Evolutionary conservation across 2,797 vertebrate species (phyloP), one percentile per base, ranked within the genome.

Genomic region (Alosa sapidissima): DNA sequence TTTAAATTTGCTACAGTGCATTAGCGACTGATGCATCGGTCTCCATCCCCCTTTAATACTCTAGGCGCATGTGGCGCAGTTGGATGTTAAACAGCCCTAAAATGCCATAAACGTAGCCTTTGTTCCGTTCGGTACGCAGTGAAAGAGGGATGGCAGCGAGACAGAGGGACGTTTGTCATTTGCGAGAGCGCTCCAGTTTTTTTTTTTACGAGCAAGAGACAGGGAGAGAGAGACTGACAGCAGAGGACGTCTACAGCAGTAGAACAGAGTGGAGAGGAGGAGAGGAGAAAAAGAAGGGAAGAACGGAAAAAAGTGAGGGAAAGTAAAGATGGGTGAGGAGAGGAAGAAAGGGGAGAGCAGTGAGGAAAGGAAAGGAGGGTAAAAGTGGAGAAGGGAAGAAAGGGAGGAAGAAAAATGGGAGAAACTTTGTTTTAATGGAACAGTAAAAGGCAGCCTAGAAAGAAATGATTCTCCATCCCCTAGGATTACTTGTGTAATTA

Each of bases 401-500:
- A 87, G 51, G n/a, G n/a, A 84, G 33, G 33, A 51, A 68, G 41
- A 85, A 82, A 49, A 83, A 68, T 82, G 88, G 81, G 90, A 92
- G 86, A 93, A 91, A 83, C 47, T 87, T 86, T 89, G 88, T 90
- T 91, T 92, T 93, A 92, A 93, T 92, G 92, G 92, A 87, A 90
- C 89, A 93, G 91, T 90, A 91, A 93, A 94, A 93, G 87, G 86
- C 6, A 83, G 89, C 85, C 45, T 82, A 72, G 91, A 94, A 95
- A 45, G 93, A 94, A 93, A 95, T 93, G 92, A 93, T 88, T 86
- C 86, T 7, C 55, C 87, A 88, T 93, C 93, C 93, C 89, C 82
- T 45, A 88, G 93, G 94, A 96, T 95, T 95, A 94, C 94, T 93
- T 91, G 92, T 95, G 95, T 95, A 93, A 95, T 95, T 95, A 95